Conservation (phyloP, 2,797 vertebrate species). For the Fringilla coelebs region DNA sequence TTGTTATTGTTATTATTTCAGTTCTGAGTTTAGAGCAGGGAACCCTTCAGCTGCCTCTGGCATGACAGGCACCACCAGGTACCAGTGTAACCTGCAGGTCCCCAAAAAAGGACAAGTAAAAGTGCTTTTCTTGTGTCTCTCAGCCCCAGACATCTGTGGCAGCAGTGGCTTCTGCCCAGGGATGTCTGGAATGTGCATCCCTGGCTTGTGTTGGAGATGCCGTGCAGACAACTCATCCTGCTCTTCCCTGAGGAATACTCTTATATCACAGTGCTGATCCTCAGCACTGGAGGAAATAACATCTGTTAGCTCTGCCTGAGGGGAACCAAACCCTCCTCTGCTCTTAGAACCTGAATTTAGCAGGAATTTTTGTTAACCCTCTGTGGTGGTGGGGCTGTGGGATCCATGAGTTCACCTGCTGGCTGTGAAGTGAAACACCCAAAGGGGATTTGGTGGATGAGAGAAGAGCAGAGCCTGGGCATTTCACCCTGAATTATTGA, state of each 20-base stretch:
- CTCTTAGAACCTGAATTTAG: neutral
- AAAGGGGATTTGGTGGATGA: neutral
- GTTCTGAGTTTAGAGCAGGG: too few species aligned
- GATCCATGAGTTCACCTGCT: neutral
- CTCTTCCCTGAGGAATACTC: neutral
- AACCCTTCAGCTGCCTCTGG: too few species aligned
- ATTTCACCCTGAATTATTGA: neutral
- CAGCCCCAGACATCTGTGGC: neutral
- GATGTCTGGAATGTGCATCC: constrained; percentile 46
- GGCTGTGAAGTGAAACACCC: neutral
- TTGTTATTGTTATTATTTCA: too few species aligned
- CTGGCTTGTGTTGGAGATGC: neutral
- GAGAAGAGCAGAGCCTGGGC: neutral
- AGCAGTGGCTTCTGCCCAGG: neutral
- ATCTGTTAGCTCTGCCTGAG: constrained; percentile 7
- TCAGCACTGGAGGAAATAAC: neutral
- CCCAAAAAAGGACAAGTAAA: too few species aligned
- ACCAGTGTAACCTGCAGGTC: too few species aligned
- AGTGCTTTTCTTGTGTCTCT: neutral
- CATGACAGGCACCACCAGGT: too few species aligned
- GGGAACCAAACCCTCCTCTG: neutral
- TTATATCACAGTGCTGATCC: neutral
- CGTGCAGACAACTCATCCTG: neutral
- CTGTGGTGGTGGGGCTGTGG: neutral
- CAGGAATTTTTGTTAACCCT: neutral